Conservation (phyloP, 2,797 vertebrate species). For the Anomalospiza imberbis region DNA sequence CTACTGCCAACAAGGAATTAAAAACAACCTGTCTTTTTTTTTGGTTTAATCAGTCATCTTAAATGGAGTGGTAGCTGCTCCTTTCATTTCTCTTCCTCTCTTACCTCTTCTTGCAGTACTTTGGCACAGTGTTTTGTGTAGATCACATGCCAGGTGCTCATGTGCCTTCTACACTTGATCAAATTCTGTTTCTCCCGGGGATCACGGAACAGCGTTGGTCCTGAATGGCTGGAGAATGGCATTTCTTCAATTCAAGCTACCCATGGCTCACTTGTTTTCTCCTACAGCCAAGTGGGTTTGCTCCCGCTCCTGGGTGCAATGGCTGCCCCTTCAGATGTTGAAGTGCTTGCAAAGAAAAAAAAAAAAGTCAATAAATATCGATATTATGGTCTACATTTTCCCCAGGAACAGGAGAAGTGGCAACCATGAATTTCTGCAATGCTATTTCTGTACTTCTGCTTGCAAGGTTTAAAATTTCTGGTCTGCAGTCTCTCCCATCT, state of each 20-base stretch:
- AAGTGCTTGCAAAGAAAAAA: not conserved
- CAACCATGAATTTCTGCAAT: not conserved
- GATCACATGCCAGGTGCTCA: fast-evolving
- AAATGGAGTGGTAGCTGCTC: not conserved
- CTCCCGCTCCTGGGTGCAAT: not conserved
- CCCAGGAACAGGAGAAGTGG: not conserved
- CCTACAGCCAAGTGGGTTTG: not conserved
- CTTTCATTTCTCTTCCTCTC: not conserved
- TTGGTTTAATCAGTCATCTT: not conserved
- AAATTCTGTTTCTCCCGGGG: not conserved
- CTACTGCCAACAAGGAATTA: slow-evolving; percentile 41
- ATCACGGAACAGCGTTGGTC: fast-evolving
- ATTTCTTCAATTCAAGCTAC: not conserved
- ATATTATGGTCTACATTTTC: not conserved
- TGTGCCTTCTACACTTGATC: not conserved
- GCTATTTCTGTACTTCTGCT: not conserved
- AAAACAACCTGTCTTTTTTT: not conserved
- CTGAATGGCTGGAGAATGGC: not conserved
- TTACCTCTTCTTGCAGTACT: not conserved
- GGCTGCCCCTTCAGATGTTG: not conserved
- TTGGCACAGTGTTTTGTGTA: not conserved
- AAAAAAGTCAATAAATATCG: not conserved
- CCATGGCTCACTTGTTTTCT: not conserved
- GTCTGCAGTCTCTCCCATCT: not conserved
- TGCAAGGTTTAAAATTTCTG: not conserved